phyloP scores from a whole-genome alignment of 2,797 vertebrate species.

The Fistularia commersonii region DNA sequence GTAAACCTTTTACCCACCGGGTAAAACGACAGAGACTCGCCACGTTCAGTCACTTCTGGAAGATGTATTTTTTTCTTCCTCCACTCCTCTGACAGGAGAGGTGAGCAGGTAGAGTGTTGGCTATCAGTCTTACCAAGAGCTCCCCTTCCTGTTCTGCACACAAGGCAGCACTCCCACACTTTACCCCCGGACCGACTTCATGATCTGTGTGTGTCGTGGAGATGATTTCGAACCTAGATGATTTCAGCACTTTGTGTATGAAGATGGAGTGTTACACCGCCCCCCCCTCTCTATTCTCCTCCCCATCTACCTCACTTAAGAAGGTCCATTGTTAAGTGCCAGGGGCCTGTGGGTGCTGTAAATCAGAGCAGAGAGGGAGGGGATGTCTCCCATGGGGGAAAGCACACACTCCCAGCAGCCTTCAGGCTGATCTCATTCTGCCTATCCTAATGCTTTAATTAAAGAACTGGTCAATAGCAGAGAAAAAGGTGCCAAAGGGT shows the following conservation, averaged over 20 bases:
- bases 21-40: no score
- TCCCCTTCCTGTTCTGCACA: slow-evolving; percentile 16
- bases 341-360: slow-evolving; percentile 74
- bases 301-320: slow-evolving; percentile 72
- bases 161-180: slow-evolving; percentile 54
- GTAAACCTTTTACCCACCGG: slow-evolving; percentile 52
- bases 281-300: slow-evolving; percentile 64
- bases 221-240: slow-evolving; percentile 64
- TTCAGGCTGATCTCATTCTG: slow-evolving; percentile 71
- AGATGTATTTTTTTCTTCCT: slow-evolving; percentile 17
- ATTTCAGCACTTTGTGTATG: slow-evolving; percentile 71
- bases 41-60: slow-evolving; percentile 24
- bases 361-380: slow-evolving; percentile 74
- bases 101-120: slow-evolving; percentile 36
- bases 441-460: slow-evolving; percentile 70
- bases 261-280: slow-evolving; percentile 72
- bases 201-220: slow-evolving; percentile 54
- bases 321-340: slow-evolving; percentile 79
- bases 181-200: slow-evolving; percentile 51
- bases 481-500: slow-evolving; percentile 59
- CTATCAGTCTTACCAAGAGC: slow-evolving; percentile 44
- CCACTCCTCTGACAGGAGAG: slow-evolving; percentile 38
- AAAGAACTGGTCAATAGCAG: slow-evolving; percentile 68
- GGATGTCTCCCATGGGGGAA: slow-evolving; percentile 70
- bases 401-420: slow-evolving; percentile 67